Percentiles rank a stretch among this genome's conserved stretches.
phyloP scores from a whole-genome alignment of 2,113 vertebrate genomes.

The Anhinga anhinga region DNA sequence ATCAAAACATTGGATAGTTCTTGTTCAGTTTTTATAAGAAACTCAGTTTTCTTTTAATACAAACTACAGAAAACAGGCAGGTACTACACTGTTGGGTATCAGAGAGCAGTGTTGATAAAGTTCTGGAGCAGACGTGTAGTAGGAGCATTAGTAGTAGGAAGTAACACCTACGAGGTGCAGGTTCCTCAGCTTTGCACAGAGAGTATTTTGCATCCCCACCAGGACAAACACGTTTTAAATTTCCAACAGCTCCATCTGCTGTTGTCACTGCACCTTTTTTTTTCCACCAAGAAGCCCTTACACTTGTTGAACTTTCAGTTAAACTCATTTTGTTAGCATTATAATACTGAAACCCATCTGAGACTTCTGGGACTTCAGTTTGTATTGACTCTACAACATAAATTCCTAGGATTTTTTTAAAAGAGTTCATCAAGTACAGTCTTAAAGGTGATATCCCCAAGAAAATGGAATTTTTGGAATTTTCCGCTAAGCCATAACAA shows the following conservation, averaged over 20 bases:
- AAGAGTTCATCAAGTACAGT: not conserved
- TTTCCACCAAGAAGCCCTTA: not conserved
- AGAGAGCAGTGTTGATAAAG: not conserved
- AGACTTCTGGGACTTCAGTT: not conserved
- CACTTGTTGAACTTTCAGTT: not conserved
- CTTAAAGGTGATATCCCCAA: not conserved
- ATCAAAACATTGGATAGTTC: not conserved
- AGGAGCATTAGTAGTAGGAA: not conserved
- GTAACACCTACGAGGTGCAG: not conserved
- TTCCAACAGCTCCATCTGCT: conserved; percentile 62
- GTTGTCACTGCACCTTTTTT: not conserved
- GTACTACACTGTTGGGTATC: not conserved
- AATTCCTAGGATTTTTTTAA: not conserved
- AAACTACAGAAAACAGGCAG: not conserved
- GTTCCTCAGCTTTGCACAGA: not conserved
- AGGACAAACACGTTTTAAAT: not conserved
- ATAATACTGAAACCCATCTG: not conserved
- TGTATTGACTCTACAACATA: not conserved
- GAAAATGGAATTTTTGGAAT: no score
- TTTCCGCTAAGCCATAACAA: no score
- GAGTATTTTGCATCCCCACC: not conserved
- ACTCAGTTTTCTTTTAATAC: not conserved
- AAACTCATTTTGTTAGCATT: not conserved
- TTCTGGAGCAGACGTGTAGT: not conserved
- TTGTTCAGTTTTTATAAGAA: not conserved